Base-by-base conservation (phyloP, 53 echinoderm and acorn worm species). In the Apostichopus leukothele region DNA sequence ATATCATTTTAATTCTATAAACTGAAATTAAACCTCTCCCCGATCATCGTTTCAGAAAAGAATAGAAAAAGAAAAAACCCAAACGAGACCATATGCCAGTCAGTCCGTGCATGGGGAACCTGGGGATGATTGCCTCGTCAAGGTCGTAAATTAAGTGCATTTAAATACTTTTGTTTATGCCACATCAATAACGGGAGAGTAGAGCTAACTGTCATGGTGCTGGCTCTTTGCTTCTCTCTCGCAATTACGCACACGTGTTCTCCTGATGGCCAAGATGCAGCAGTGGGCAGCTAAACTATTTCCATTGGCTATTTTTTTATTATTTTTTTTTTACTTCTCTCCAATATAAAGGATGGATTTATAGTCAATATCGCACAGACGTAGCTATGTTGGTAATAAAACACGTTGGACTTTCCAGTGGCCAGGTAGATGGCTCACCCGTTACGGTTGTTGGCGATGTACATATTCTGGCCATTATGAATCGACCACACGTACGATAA, bases 101-200 rank as follows among this genome's bases (percentile, higher is more conserved):
- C 77, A 16, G 16, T 77, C 16, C 50, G 18, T 18, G 10, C 27
- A 26, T 26, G 77, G 39, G 39, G 39, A 39, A 39, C 57, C 8
- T 57, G 57, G 57, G 57, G 57, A 57, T 10, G 10, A 57, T 71
- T 19, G 20, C 71, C 18, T 71, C 19, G n/a, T 59, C 12, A 19
- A 54, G 23, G 55, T 81, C 81, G 55, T 81, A 81, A 81, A 81
- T 81, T 81, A 81, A 81, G 81, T 81, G 81, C 55, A 54, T 81
- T 81, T 59, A 81, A 80, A 81, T 81, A 81, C 55, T 6, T 9
- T 54, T 59, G 54, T 81, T 81, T 51, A 81, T 81, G 54, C 81
- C 81, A 54, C 81, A 81, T 81, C 81, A 81, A 81, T 22, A 57
- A 11, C 25, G 55, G 81, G 51, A 18, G 52, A 39, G 39, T 39